Conservation (phyloP, 2,888 invertebrate species). For the Caradrina clavipalpis region DNA sequence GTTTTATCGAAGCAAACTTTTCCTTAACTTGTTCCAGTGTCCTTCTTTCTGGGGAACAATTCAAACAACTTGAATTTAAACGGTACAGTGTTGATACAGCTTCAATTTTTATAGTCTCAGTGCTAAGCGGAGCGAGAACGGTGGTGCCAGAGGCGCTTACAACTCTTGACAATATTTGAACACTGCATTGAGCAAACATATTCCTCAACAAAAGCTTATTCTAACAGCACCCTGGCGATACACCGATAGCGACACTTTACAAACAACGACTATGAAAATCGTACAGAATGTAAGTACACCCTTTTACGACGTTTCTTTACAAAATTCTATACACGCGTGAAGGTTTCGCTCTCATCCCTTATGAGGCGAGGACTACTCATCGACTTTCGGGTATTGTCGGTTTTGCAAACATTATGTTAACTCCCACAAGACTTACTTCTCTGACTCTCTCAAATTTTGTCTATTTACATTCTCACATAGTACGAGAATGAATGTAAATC, state of each 20-base stretch:
- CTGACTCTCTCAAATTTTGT: slow-evolving; percentile 6
- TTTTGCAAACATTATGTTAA: slow-evolving; percentile 34
- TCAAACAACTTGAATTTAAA: slow-evolving; percentile 53
- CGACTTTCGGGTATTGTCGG: slow-evolving; percentile 33
- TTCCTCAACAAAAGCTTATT: slow-evolving; percentile 69
- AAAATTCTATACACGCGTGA: slow-evolving; percentile 44
- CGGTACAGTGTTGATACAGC: slow-evolving; percentile 65
- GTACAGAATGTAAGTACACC: slow-evolving; percentile 29
- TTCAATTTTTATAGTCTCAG: slow-evolving; percentile 67
- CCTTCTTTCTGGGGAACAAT: slow-evolving; percentile 42
- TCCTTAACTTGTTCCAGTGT: slow-evolving; percentile 40
- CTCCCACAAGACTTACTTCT: slow-evolving; percentile 20
- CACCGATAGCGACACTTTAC: slow-evolving; percentile 56
- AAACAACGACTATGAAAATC: slow-evolving; percentile 58
- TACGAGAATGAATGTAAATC: slow-evolving; percentile 14
- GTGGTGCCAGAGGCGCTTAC: slow-evolving; percentile 69
- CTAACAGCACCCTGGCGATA: slow-evolving; percentile 65
- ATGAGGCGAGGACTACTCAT: slow-evolving; percentile 48
- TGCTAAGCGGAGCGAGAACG: slow-evolving; percentile 38
- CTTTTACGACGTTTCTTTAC: slow-evolving; percentile 45
- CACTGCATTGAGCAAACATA: slow-evolving; percentile 69
- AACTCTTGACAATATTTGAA: slow-evolving; percentile 76
- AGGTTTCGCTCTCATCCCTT: slow-evolving; percentile 51
- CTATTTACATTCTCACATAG: slow-evolving; percentile 8
- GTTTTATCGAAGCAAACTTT: slow-evolving; percentile 37